phyloP scores from a whole-genome alignment of 2,797 vertebrate genomes.

The Cryptoblepharus egeriae region DNA sequence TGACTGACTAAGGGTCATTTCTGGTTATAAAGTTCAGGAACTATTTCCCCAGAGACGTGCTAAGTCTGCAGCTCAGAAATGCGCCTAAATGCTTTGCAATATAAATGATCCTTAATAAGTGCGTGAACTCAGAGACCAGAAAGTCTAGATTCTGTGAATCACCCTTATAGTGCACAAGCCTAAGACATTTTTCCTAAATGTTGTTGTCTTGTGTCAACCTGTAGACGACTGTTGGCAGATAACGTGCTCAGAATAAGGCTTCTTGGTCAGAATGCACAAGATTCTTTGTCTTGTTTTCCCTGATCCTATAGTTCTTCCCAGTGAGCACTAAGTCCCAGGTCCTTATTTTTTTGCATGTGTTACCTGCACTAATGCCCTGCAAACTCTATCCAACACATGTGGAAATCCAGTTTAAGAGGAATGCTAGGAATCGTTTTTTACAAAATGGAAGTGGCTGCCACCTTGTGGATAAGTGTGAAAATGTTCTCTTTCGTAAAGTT shows the following conservation, averaged over 20 bases:
- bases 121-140: not conserved
- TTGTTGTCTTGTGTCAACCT: not conserved
- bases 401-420: not conserved
- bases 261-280: not conserved
- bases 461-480: constrained; percentile 66
- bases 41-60: not conserved
- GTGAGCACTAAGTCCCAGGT: not conserved
- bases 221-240: not conserved
- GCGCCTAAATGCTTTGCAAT: not conserved
- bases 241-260: not conserved
- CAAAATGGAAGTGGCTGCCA: constrained; percentile 65
- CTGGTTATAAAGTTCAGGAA: too few species aligned
- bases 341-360: not conserved
- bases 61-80: not conserved
- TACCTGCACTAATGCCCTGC: not conserved
- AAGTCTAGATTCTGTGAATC: not conserved
- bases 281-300: too few species aligned
- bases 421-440: not conserved
- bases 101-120: not conserved
- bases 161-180: not conserved
- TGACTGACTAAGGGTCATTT: too few species aligned
- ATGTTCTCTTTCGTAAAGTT: not conserved
- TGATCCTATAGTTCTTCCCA: too few species aligned
- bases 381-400: not conserved
- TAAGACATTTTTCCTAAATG: not conserved